Evolutionary conservation across 2,888 invertebrate genomes (phyloP), one percentile per base, ranked within the genome.

Genomic region (Hedya salicella): DNA sequence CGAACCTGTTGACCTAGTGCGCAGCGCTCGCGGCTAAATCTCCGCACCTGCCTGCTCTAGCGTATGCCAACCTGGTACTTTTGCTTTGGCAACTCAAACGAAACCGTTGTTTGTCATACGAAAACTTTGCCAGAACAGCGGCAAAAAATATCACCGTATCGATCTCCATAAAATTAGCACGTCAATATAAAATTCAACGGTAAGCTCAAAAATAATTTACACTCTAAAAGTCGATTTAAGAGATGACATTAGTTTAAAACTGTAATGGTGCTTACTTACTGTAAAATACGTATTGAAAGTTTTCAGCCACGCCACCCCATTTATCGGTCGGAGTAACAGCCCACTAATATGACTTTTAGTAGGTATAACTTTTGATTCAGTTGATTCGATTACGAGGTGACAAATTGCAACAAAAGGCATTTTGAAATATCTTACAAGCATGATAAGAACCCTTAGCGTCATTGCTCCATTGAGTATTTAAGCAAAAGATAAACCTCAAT

Each of bases 1-100:
- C 77, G 79, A 85, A 84, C 86, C 84, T 88, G 85, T 91, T 90
- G 90, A 91, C 90, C 90, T 80, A 90, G 81, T 88, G 82, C 73
- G 81, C 81, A 81, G 73, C 78, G 87, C 86, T 85, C 71, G 80
- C 78, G 84, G 88, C 85, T 79, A 80, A 82, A 85, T 83, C 83
- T 86, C 78, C 78, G 75, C 80, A 86, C 83, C 85, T 86, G 81
- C 79, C 76, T 74, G 78, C 64, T 67, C 52, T 69, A 72, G 74
- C 76, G 70, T 75, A 80, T 80, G 75, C 75, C 68, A 66, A 69
- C 78, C 77, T 80, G 77, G 79, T 78, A 78, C 73, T 66, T 46
- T 9, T 25, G 52, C 13, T 62, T 57, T 52, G 64, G 36, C 65
- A 65, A 62, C 59, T 65, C 59, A 63, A 68, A 73, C 75, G 75